phyloP scores from a whole-genome alignment of 1,140 invertebrate genomes.

The Pachypeltis micranthus region DNA sequence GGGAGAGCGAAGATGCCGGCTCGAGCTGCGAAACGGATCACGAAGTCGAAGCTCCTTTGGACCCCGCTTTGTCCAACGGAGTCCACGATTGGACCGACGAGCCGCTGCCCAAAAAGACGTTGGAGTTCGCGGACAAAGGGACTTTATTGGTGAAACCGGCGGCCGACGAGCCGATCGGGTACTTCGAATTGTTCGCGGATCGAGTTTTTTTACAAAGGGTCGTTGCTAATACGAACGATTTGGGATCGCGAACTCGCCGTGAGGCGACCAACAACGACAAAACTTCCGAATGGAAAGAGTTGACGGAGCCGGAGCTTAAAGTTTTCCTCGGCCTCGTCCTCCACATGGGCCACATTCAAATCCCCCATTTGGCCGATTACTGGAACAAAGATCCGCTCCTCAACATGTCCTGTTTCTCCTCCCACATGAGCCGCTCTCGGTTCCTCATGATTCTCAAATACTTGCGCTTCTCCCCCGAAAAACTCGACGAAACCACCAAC shows the following conservation, averaged over 20 bases:
- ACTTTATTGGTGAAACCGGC: background rate
- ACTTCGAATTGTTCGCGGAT: background rate
- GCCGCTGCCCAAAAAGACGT: background rate
- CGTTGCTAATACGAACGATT: background rate
- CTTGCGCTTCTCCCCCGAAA: background rate
- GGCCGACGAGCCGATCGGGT: background rate
- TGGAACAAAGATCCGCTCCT: constrained; percentile 12
- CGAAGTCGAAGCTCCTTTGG: background rate
- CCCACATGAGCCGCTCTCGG: constrained; percentile 9
- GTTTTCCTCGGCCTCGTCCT: constrained; percentile 4
- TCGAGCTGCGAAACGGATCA: background rate
- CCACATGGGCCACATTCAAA: constrained; percentile 12
- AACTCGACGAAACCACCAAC: background rate
- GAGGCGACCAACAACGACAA: too few relatives aligned
- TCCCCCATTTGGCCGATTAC: constrained; percentile 10
- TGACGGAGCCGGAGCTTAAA: background rate
- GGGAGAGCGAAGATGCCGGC: background rate
- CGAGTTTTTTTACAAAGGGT: background rate
- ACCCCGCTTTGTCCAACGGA: background rate
- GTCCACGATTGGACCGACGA: constrained; percentile 1
- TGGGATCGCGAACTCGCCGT: background rate
- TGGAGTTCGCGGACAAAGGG: background rate
- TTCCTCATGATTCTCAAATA: constrained; percentile 14
- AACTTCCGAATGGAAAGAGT: constrained; percentile 8
- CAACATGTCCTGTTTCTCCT: constrained; percentile 14